Evolutionary conservation across 2,113 vertebrate genomes (phyloP).

Genomic region (Antidorcas marsupialis): DNA sequence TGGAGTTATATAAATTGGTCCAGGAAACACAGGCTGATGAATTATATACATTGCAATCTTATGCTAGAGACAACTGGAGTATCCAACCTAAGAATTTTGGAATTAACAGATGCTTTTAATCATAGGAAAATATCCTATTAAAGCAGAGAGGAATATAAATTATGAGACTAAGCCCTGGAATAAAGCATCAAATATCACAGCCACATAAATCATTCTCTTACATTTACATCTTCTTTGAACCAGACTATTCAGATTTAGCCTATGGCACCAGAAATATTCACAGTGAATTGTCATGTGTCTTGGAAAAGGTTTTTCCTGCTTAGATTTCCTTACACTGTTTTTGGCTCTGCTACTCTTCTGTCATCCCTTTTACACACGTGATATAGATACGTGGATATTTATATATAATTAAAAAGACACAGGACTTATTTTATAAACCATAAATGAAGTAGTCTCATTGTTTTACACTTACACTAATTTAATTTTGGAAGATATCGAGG

Average conservation of each 20-base stretch:
- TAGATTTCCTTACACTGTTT: not conserved
- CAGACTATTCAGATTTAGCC: not conserved
- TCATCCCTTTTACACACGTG: not conserved
- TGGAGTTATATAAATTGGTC: not conserved
- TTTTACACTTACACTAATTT: not conserved
- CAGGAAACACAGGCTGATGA: not conserved
- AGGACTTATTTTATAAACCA: not conserved
- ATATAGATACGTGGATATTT: not conserved
- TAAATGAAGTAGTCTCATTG: not conserved
- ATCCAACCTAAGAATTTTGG: not conserved
- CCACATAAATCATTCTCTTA: conserved; percentile 14
- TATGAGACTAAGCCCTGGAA: not conserved
- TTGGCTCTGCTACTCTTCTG: not conserved
- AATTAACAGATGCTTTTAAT: conserved; percentile 10
- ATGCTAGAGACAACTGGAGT: not conserved
- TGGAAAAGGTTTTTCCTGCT: not conserved
- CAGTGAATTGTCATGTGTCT: not conserved
- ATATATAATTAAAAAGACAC: not conserved
- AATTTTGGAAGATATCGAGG: not conserved
- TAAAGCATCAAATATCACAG: not conserved
- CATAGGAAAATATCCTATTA: not conserved
- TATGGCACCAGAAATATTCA: not conserved
- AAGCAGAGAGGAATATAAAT: not conserved
- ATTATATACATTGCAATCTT: not conserved
- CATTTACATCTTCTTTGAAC: conserved; percentile 1